Percentiles rank a stretch among this genome's conserved stretches.
Conservation (phyloP, 2,113 vertebrate species). For the Apodemus speciosus region DNA sequence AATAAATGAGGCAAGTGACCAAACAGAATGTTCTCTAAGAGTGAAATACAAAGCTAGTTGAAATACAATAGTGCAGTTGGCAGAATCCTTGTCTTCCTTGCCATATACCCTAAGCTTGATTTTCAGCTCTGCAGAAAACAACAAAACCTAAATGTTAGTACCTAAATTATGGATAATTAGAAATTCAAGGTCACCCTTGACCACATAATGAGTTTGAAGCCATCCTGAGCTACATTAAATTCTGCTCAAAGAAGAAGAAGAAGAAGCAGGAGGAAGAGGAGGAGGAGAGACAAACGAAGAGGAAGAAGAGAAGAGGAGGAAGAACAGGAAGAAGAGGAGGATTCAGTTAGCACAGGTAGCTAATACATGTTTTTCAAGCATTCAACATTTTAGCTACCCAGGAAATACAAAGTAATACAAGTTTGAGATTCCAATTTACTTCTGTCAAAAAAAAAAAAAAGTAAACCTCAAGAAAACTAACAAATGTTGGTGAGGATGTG, state of each 20-base stretch:
- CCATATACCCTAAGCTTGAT: too few relatives aligned
- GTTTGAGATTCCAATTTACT: neutral
- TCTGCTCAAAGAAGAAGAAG: neutral
- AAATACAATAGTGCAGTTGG: neutral
- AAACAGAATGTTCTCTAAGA: neutral
- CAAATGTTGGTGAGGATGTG: neutral
- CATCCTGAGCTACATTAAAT: neutral
- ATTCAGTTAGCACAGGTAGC: neutral
- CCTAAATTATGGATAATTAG: too few relatives aligned
- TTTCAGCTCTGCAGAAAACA: neutral
- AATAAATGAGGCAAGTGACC: neutral
- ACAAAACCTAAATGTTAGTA: neutral
- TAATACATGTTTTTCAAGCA: neutral
- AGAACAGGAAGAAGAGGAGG: neutral
- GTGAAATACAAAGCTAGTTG: neutral
- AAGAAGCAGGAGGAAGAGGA: too few relatives aligned
- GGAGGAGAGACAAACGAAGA: neutral
- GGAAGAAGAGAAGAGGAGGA: neutral
- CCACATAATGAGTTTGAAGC: neutral
- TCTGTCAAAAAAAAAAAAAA: neutral
- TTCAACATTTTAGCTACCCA: neutral
- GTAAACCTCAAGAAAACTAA: neutral
- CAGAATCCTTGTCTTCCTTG: too few relatives aligned
- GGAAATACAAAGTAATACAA: neutral
- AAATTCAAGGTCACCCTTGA: neutral